Evolutionary conservation across 2,113 vertebrate genomes (phyloP).

Genomic region (Mormyrus lacerda): DNA sequence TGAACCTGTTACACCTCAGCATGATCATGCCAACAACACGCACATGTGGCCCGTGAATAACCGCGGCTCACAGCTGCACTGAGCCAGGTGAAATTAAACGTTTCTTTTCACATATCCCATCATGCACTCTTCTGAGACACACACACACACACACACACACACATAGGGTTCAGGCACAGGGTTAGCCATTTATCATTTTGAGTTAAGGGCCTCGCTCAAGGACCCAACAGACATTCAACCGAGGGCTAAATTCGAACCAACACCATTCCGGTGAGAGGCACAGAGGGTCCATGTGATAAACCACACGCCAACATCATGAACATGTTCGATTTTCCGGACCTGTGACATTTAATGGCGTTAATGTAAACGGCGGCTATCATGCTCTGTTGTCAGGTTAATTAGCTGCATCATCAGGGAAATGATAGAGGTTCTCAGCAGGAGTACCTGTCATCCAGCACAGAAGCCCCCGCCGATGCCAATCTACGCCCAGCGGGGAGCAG

Average conservation of each 20-base stretch:
- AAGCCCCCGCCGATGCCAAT: neutral
- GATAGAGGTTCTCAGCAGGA: neutral
- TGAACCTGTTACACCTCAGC: neutral
- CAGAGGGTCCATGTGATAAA: neutral
- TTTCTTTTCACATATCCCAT: neutral
- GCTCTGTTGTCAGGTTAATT: neutral
- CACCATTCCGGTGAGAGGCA: neutral
- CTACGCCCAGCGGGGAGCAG: neutral
- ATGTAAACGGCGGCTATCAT: neutral
- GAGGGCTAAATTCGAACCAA: neutral
- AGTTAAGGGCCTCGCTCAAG: neutral
- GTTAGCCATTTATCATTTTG: neutral
- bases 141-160: neutral
- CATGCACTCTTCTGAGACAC: neutral
- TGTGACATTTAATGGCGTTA: neutral
- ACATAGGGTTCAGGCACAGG: neutral
- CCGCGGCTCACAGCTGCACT: neutral
- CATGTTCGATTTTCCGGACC: neutral
- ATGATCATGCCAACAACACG: neutral
- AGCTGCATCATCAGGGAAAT: neutral
- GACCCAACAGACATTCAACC: neutral
- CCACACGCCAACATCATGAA: neutral
- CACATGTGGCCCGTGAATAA: neutral
- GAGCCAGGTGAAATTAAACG: neutral
- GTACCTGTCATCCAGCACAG: neutral